Base-by-base conservation (phyloP, 2,888 invertebrate genomes). In the Parelbella ahira region DNA sequence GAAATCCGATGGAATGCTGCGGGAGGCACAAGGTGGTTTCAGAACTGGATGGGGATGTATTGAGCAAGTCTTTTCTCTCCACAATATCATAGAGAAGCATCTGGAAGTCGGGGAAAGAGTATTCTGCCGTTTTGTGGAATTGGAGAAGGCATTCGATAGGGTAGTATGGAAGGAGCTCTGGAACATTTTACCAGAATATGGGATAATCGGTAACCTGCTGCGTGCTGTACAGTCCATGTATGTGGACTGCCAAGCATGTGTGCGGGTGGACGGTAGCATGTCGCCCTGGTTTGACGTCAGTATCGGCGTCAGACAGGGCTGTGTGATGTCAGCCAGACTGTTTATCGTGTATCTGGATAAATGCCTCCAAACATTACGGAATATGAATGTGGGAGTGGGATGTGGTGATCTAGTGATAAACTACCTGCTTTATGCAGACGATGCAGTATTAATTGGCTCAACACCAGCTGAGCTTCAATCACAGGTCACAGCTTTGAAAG, bases 321-420 rank as follows among this genome's bases (percentile, higher is more conserved):
- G 28, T 13, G 28, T 28, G 13, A 7, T 28, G 15, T 15, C 15
- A 15, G 7, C 28, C 3, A n/a, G 28, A 3, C 13, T 29, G 15
- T 29, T 29, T 29, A 29, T 29, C 28, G 4, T 29, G 8, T 29
- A 29, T 29, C 13, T 15, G 28, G 28, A 29, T 8, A 29, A 29
- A 15, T 29, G 29, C 9, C 15, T 29, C 7, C 29, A 29, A 18
- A 15, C 15, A 9, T 13, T 29, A 10, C 13, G 25, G 11, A 11
- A 10, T n/a, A 10, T 27, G 27, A 12, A 27, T 27, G 27, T 11
- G 11, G 28, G 15, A 28, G 7, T 15, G 13, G 6, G 15, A 7
- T 13, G 12, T 12, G 28, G 28, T 28, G 28, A 28, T 3, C 8
- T 7, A 28, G 28, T 28, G 3, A n/a, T 28, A 5, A 28, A 28